These are phyloP conservation scores for Philereme vetulata DNA, from an alignment of 2,888 invertebrate genomes.

Conservation along the genomic window DNA sequence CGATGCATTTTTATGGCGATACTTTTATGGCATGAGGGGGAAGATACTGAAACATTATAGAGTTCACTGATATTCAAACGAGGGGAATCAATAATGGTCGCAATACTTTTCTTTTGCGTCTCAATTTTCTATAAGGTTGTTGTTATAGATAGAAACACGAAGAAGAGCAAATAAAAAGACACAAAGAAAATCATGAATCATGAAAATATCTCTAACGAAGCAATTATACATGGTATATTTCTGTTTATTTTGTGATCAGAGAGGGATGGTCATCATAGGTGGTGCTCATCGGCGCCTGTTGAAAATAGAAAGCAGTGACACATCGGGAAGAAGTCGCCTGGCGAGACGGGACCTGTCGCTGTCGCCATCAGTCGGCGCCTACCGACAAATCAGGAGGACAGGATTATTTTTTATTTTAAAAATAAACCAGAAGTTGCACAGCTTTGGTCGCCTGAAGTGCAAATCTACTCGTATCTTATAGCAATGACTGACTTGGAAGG, in stretches of 20 bases:
- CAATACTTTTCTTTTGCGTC: conserved; percentile 23
- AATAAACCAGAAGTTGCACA: conserved; percentile 30
- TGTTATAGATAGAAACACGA: conserved; percentile 3
- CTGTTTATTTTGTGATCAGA: conserved; percentile 38
- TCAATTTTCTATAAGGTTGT: conserved; percentile 13
- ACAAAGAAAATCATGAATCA: conserved; percentile 39
- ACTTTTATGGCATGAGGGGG: conserved; percentile 16
- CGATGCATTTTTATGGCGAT: conserved; percentile 38
- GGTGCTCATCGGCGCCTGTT: conserved; percentile 63
- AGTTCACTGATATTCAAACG: background rate
- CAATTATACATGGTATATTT: conserved; percentile 40
- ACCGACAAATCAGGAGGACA: conserved; percentile 35
- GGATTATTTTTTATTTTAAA: conserved; percentile 33
- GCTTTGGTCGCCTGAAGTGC: conserved; percentile 7
- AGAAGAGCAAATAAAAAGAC: conserved; percentile 27
- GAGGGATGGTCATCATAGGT: conserved; percentile 53
- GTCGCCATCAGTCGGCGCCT: conserved; percentile 44
- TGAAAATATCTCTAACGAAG: conserved; percentile 18
- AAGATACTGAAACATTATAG: conserved; percentile 5
- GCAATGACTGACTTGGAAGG: conserved; percentile 2
- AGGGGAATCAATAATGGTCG: conserved; percentile 10
- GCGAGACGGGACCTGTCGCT: conserved; percentile 52
- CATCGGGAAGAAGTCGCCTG: conserved; percentile 55
- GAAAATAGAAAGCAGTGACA: conserved; percentile 77
- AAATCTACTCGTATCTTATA: conserved; percentile 10